Evolutionary conservation across 2,888 invertebrate genomes (phyloP).

Genomic region (Drosophila lacicola): DNA sequence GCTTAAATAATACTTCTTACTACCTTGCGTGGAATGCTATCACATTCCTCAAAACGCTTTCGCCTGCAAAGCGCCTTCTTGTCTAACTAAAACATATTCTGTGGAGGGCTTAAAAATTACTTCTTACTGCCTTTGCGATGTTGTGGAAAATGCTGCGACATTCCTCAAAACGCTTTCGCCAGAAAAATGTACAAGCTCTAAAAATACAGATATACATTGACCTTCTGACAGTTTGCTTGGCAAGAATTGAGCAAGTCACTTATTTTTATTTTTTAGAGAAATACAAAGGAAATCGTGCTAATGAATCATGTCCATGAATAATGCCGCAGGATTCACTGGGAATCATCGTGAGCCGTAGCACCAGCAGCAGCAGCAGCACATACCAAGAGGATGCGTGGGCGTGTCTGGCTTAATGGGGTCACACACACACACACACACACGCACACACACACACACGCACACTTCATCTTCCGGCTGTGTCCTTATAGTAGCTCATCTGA

Average conservation of each 20-base stretch:
- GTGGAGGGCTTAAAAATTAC: no score
- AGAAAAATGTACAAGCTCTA: no score
- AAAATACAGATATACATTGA: no score
- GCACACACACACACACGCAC: neutral
- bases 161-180: no score
- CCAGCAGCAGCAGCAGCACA: neutral
- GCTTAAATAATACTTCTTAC: no score
- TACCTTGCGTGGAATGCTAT: no score
- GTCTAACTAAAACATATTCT: no score
- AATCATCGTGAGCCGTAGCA: neutral
- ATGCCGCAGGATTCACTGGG: conserved; percentile 26
- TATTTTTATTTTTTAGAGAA: conserved; percentile 15
- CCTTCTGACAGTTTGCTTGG: no score
- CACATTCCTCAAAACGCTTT: no score
- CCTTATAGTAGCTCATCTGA: conserved; percentile 28
- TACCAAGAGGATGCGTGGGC: conserved; percentile 29
- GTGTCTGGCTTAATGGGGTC: conserved; percentile 52
- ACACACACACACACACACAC: conserved; percentile 23
- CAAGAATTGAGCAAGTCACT: no score
- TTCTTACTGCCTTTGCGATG: no score
- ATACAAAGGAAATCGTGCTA: conserved; percentile 35
- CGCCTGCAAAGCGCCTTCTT: neutral
- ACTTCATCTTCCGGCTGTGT: conserved; percentile 12
- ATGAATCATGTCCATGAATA: conserved; percentile 64
- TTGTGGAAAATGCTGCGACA: no score